Evolutionary conservation across 2,797 vertebrate genomes (phyloP), one percentile per base, ranked within the genome.

Genomic region (Tadarida brasiliensis): DNA sequence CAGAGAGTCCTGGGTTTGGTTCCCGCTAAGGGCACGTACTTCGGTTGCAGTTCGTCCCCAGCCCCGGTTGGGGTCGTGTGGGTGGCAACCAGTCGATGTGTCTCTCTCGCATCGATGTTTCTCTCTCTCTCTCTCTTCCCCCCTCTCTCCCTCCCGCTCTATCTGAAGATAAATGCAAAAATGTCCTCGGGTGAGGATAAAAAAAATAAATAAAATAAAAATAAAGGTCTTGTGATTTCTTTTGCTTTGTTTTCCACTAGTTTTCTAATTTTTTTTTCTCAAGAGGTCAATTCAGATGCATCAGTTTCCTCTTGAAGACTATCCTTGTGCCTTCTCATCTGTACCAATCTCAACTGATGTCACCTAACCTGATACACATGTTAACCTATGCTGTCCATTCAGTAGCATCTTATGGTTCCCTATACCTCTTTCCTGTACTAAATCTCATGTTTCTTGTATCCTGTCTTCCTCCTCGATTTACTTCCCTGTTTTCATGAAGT

Each of bases 401-500:
- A 76, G 51, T 57, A 74, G 57, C 39, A 70, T 51, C 33, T 33
- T 49, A 17, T 8, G 22, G 73, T 26, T 81, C 28, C 68, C 35
- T 51, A 63, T 2, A 4, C 17, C n/a, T 76, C 39, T 30, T 91
- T 39, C 65, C 30, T 61, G 7, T 1, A 26, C 54, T n/a, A 94
- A 4, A 81, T 49, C 30, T 91, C 65, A 39, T n/a, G 19, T 86
- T 90, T 89, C 74, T 86, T 44, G 1, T 26, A 56, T 39, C 61
- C n/a, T 49, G 4, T 90, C 33, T 83, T 92, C 49, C 39, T 91
- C 20, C 54, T 85, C 17, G 59, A 84, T 49, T 22, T 30, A 80
- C 77, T 67, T 91, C 49, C 20, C 49, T 89, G n/a, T 92, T 81
- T 91, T 89, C 39, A n/a, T 11, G 8, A 81, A 74, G 35, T 73